Percentiles rank a stretch among this genome's conserved stretches.
Conservation (phyloP, 2,113 vertebrate genomes). For the Osmerus mordax region DNA sequence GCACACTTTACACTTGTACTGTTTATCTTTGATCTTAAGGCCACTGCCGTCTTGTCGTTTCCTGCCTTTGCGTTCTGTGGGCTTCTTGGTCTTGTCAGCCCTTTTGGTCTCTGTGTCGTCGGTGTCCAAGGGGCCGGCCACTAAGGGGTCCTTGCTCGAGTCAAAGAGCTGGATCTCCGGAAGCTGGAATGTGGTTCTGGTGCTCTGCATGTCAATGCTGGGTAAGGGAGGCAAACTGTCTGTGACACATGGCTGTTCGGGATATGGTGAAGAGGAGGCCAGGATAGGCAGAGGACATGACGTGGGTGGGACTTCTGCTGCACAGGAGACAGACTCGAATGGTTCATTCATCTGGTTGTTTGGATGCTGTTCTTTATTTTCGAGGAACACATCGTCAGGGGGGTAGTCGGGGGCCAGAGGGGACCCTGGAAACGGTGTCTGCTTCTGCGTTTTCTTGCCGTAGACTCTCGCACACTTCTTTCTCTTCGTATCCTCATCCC, state of each 20-base stretch:
- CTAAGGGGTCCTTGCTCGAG: slow-evolving; percentile 64
- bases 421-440: slow-evolving; percentile 49
- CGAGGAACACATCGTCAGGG: slow-evolving; percentile 45
- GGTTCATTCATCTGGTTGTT: slow-evolving; percentile 68
- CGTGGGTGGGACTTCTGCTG: slow-evolving; percentile 50
- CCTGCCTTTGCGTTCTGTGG: slow-evolving; percentile 64
- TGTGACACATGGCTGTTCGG: slow-evolving; percentile 35
- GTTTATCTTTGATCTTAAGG: slow-evolving; percentile 80
- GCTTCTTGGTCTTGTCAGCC: slow-evolving; percentile 60
- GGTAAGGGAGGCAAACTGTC: slow-evolving; percentile 63
- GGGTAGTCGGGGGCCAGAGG: slow-evolving; percentile 37
- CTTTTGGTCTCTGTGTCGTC: slow-evolving; percentile 36
- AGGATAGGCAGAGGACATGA: slow-evolving; percentile 45
- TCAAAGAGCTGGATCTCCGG: slow-evolving; percentile 77
- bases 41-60: slow-evolving; percentile 61
- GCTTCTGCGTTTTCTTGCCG: slow-evolving; percentile 81
- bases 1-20: slow-evolving; percentile 94
- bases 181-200: slow-evolving; percentile 76
- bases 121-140: slow-evolving; percentile 31
- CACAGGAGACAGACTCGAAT: slow-evolving; percentile 60
- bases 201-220: slow-evolving; percentile 74
- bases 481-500: slow-evolving; percentile 75
- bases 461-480: slow-evolving; percentile 88
- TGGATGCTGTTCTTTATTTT: slow-evolving; percentile 54
- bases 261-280: slow-evolving; percentile 58